Percentiles rank a stretch among this genome's conserved stretches.
Conservation (phyloP, 1,140 invertebrate species). For the Venturia canescens region DNA sequence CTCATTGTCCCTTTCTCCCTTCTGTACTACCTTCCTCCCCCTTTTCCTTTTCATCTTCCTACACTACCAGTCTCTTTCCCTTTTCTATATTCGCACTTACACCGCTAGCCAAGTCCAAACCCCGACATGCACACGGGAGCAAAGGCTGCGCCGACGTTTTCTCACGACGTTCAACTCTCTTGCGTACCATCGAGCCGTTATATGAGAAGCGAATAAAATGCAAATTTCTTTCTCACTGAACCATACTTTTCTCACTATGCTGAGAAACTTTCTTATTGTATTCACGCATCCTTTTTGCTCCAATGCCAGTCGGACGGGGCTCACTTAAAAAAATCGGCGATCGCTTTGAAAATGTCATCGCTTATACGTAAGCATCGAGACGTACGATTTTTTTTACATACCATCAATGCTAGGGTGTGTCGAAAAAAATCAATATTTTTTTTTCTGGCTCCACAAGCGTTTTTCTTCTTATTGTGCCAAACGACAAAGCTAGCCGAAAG, state of each 20-base stretch:
- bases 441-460: no score
- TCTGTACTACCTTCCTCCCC: no score
- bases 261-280: constrained; percentile 3
- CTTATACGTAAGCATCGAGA: not conserved
- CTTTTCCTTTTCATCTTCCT: no score
- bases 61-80: no score
- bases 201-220: constrained; percentile 11
- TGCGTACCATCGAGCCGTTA: constrained; percentile 6
- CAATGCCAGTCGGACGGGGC: not conserved
- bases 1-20: not conserved
- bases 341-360: constrained; percentile 1
- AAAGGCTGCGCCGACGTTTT: not conserved
- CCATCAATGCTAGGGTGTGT: no score
- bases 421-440: no score
- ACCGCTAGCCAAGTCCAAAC: not conserved
- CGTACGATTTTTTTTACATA: no score
- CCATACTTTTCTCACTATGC: constrained; percentile 24
- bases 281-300: not conserved
- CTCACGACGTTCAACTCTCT: constrained; percentile 5
- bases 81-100: not conserved
- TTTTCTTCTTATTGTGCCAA: no score
- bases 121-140: not conserved
- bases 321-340: constrained; percentile 17
- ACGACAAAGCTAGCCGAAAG: no score
- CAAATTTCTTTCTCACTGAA: not conserved